Evolutionary conservation across 2,113 vertebrate genomes (phyloP), one percentile per base, ranked within the genome.

Genomic region (Vicugna pacos): DNA sequence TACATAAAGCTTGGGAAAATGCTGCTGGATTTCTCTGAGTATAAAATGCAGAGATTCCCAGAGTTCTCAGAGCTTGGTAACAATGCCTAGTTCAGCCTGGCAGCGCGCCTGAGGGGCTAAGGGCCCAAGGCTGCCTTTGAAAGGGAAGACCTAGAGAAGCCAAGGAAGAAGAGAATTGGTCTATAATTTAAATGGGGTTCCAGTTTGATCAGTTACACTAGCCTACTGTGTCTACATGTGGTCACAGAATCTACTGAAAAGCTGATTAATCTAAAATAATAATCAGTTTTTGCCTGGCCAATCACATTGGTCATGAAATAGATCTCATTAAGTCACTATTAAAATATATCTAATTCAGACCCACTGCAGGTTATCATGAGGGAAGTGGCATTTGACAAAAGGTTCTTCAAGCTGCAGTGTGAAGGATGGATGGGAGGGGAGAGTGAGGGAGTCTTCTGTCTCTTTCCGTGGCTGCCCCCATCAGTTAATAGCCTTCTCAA

Each of bases 1-100:
- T 90, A 89, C 90, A 84, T 93, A 95, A 95, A 95, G 62, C 79
- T 96, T 97, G 97, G 54, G 86, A 89, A 97, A 96, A 85, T 67
- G 62, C 89, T 93, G 79, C 60, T 91, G 89, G 85, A 93, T 97
- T 89, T 88, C 86, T 92, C 8, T 69, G 46, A 94, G 79, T 89
- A 90, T 84, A 93, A 96, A 87, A 95, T 91, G 32, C 42, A 82
- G 87, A 93, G 46, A 96, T 86, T 96, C 85, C 35, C 85, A 89
- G 77, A 84, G 83, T 92, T 84, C 80, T 80, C 69, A 81, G 82
- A 82, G 52, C 79, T 94, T 82, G n/a, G n/a, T 73, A 67, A 95
- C 97, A 93, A 93, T 80, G 85, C 67, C 38, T 87, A 30, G 42
- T 93, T 92, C 22, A 81, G 26, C 7, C 73, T 97, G 95, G 76